phyloP scores from a whole-genome alignment of 2,113 vertebrate species.

The Nycticebus coucang region DNA sequence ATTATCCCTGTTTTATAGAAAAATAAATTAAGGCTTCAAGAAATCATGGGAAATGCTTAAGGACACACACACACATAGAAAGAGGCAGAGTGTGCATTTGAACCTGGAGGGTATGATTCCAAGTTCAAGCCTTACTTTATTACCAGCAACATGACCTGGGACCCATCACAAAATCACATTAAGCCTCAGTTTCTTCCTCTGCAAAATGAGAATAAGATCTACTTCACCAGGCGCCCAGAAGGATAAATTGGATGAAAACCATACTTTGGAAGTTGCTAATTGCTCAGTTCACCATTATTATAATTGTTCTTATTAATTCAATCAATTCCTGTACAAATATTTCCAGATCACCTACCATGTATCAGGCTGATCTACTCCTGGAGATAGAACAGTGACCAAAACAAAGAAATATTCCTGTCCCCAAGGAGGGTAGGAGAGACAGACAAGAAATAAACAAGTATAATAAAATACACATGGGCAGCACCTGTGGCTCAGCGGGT shows the following conservation, averaged over 20 bases:
- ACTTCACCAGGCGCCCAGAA: background rate
- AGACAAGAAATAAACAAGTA: background rate
- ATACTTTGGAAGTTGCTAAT: background rate
- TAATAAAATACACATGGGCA: background rate
- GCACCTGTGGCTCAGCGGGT: too few relatives aligned
- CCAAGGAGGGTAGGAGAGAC: background rate
- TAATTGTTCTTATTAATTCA: constrained; percentile 18
- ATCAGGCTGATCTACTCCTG: background rate
- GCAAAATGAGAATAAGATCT: background rate
- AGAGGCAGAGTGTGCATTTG: background rate
- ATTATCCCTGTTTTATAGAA: constrained; percentile 16
- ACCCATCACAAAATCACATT: background rate
- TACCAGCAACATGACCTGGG: background rate
- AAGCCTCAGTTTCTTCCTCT: background rate
- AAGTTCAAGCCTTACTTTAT: background rate
- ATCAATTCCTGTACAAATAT: background rate
- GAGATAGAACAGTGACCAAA: background rate
- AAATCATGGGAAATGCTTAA: background rate
- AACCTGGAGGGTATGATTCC: background rate
- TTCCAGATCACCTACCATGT: background rate
- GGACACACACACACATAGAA: background rate
- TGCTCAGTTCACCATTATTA: background rate
- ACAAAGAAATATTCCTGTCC: background rate
- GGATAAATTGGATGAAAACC: background rate
- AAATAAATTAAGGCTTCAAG: constrained; percentile 14